These are phyloP conservation scores for Anas flavirostris DNA, from an alignment of 2,797 vertebrate genomes.

Conservation along the genomic window DNA sequence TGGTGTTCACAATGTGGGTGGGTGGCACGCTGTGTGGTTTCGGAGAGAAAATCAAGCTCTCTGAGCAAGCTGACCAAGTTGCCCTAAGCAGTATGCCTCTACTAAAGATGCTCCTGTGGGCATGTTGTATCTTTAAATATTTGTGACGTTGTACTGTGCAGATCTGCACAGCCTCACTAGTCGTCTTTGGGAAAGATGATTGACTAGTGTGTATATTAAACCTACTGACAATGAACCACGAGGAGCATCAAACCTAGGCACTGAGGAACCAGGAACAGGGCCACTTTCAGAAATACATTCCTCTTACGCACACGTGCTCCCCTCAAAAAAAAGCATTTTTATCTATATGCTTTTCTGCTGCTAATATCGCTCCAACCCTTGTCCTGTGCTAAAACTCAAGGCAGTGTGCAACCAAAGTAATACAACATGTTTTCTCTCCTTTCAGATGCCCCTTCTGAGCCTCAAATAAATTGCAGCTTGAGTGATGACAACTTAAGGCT, in stretches of 20 bases:
- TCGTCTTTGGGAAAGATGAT: not conserved
- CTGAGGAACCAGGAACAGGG: not conserved
- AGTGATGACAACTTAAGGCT: rapidly evolving
- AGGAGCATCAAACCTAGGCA: not conserved
- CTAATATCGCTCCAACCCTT: not conserved
- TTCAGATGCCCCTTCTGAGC: constrained; percentile 15
- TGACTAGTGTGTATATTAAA: not conserved
- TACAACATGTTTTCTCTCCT: not conserved
- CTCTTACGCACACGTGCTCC: rapidly evolving
- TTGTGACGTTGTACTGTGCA: not conserved
- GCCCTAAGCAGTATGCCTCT: not conserved
- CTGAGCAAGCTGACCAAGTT: not conserved
- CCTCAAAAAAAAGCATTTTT: not conserved
- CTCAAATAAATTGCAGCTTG: not conserved
- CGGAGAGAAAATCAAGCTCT: not conserved
- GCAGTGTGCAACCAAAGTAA: not conserved
- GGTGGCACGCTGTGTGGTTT: not conserved
- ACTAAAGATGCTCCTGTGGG: not conserved
- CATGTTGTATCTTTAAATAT: not conserved
- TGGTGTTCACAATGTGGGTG: not conserved
- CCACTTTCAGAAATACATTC: not conserved
- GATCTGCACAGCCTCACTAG: not conserved
- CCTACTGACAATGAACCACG: not conserved
- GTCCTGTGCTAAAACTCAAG: not conserved
- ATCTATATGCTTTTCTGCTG: not conserved